Evolutionary conservation across 2,888 invertebrate genomes (phyloP).

Genomic region (Encarsia formosa): DNA sequence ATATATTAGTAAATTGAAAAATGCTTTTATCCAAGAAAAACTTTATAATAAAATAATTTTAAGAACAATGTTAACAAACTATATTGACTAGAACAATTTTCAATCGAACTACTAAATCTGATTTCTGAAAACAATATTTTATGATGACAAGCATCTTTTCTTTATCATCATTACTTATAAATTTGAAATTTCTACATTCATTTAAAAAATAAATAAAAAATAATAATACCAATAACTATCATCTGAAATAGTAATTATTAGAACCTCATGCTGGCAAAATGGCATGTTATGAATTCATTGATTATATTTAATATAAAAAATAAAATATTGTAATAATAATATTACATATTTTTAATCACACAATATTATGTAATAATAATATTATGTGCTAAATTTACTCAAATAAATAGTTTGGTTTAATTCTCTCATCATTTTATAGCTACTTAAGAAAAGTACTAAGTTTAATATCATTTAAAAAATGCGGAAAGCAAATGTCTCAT

Average conservation of each 20-base stretch:
- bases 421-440: constrained; percentile 13
- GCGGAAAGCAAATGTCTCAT: constrained; percentile 19
- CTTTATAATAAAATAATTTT: not conserved
- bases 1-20: no score
- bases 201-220: not conserved
- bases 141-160: not conserved
- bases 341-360: constrained; percentile 12
- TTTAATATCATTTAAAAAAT: constrained; percentile 20
- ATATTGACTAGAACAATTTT: no score
- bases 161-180: not conserved
- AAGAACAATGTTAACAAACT: no score
- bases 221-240: not conserved
- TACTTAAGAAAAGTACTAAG: constrained; percentile 10
- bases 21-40: not conserved
- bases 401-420: constrained; percentile 6
- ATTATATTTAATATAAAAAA: constrained; percentile 16
- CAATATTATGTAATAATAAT: constrained; percentile 9
- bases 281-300: no score
- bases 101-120: not conserved
- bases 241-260: not conserved
- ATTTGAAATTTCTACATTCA: not conserved
- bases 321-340: constrained; percentile 13
- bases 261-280: no score
- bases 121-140: not conserved
- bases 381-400: constrained; percentile 11